Conservation (phyloP, 1,140 invertebrate species). For the Aphis craccivora region DNA sequence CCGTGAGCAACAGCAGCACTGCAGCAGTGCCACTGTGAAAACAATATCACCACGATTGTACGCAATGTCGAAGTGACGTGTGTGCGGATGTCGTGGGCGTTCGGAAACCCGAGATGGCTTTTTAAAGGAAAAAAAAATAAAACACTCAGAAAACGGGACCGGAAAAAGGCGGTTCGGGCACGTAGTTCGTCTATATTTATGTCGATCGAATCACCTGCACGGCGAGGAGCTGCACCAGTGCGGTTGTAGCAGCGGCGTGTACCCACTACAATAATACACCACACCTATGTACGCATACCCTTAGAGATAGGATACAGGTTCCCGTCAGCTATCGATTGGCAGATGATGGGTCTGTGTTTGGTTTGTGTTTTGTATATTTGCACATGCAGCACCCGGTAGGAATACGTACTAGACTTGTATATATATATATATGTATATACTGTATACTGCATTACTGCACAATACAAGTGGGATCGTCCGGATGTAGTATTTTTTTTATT, state of each 20-base stretch:
- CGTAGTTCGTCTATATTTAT: neutral
- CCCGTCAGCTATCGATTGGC: neutral
- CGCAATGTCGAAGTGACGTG: neutral
- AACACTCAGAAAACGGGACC: neutral
- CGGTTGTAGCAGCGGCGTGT: neutral
- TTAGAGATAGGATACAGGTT: neutral
- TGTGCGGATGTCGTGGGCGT: constrained; percentile 35
- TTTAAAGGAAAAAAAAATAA: neutral
- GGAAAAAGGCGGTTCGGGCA: neutral
- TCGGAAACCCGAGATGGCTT: constrained; percentile 34
- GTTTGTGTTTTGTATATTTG: neutral
- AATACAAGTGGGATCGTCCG: neutral
- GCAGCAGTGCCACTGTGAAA: no score
- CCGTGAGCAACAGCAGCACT: neutral
- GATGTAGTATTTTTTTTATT: neutral
- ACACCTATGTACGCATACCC: neutral
- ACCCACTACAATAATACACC: neutral
- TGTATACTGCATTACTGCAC: neutral
- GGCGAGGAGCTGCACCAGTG: neutral
- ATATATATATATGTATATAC: no score
- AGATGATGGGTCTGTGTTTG: neutral
- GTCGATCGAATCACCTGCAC: constrained; percentile 3
- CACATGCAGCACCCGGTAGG: no score
- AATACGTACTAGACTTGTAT: no score
- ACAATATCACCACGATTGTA: neutral